These are phyloP conservation scores for Phacellophora camtschatica DNA, from an alignment of 30 jellyfish, hydroid and myxozoan species.

Conservation along the genomic window DNA sequence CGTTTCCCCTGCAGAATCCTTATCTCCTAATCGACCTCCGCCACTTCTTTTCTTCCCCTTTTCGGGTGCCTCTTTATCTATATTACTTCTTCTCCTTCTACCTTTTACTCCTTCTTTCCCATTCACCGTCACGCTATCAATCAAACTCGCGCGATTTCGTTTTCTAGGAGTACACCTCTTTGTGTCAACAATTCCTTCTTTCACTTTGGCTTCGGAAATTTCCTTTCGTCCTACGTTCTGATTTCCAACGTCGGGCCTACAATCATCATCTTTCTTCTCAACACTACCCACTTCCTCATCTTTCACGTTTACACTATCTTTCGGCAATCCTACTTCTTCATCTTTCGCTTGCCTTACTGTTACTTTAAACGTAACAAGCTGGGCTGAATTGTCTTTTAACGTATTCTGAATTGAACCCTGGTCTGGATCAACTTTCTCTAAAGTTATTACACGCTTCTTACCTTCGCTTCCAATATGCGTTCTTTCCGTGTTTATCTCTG, in stretches of 20 bases:
- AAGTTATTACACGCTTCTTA: not conserved
- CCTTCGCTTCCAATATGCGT: not conserved
- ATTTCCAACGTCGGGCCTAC: not conserved
- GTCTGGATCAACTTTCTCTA: not conserved
- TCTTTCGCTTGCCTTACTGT: conserved; percentile 31
- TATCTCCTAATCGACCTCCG: not conserved
- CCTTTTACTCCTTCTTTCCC: not conserved
- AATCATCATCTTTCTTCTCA: not conserved
- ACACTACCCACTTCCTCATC: not conserved
- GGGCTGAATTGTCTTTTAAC: not conserved
- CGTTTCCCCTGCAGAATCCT: not conserved
- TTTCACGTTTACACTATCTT: not conserved
- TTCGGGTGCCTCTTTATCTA: not conserved
- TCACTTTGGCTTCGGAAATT: not conserved
- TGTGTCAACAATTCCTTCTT: not conserved
- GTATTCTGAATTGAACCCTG: not conserved
- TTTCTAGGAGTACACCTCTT: not conserved
- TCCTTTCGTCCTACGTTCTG: not conserved
- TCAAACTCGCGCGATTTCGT: not conserved
- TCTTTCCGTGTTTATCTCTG: no score
- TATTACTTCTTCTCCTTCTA: not conserved
- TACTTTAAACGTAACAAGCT: conserved; percentile 30
- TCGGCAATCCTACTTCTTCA: not conserved
- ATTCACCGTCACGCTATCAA: not conserved
- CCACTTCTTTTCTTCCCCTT: not conserved